Percentiles rank a stretch among this genome's conserved stretches.
These are phyloP conservation scores for Xerus rutilus DNA, from an alignment of 2,797 vertebrate species.

Conservation along the genomic window DNA sequence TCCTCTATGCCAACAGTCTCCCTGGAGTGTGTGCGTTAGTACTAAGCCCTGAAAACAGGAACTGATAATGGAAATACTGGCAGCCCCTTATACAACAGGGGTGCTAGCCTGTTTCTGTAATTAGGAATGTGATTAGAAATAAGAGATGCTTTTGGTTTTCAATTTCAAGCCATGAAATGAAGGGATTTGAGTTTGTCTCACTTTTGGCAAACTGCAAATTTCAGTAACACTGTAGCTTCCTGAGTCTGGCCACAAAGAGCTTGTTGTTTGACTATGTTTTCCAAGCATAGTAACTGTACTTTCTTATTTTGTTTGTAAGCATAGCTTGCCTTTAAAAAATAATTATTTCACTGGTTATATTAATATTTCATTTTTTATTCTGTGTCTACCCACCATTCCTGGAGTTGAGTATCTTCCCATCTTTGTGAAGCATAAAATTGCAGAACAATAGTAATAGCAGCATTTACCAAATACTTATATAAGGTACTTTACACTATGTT, in stretches of 20 bases:
- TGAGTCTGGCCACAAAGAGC: slow-evolving; percentile 46
- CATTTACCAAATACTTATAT: not conserved
- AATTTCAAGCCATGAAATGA: slow-evolving; percentile 75
- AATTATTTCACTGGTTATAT: not conserved
- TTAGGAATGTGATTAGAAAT: slow-evolving; percentile 77
- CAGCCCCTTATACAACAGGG: slow-evolving; percentile 36
- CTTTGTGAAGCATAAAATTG: not conserved
- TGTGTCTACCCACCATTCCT: not conserved
- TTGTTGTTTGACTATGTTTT: slow-evolving; percentile 67
- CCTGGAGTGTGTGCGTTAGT: slow-evolving; percentile 75
- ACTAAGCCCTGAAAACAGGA: slow-evolving; percentile 68
- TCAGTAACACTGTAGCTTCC: slow-evolving; percentile 36
- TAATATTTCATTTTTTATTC: not conserved
- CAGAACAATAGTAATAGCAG: not conserved
- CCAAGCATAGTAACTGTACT: slow-evolving; percentile 53
- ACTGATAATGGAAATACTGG: slow-evolving; percentile 75
- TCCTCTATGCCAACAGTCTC: slow-evolving; percentile 64
- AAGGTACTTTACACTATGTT: not conserved
- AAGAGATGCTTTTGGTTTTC: slow-evolving; percentile 76
- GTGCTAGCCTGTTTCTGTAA: slow-evolving; percentile 66
- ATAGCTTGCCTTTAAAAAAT: slow-evolving; percentile 54
- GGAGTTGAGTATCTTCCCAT: not conserved
- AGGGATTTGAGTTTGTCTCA: slow-evolving; percentile 70
- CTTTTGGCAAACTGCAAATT: slow-evolving; percentile 71
- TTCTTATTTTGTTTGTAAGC: slow-evolving; percentile 57